Base-by-base conservation (phyloP, 23 tunicate species). In the Halocynthia aurantium region DNA sequence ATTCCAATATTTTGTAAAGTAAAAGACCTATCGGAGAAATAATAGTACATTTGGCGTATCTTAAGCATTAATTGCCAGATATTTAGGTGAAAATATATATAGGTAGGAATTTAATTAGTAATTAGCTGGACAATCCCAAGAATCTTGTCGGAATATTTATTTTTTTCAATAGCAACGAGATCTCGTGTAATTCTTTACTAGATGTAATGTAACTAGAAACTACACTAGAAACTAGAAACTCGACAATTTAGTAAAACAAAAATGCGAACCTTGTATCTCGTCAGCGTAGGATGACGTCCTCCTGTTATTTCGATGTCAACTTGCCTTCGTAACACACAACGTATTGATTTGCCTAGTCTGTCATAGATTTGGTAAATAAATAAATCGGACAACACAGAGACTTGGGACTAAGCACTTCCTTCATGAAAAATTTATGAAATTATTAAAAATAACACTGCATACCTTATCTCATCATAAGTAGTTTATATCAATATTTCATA, bases 281-380 rank as follows among this genome's bases (percentile, higher is more conserved):
- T 82, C 77, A 68, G 50, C 52, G 55, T 77, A n/a, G 88, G 77
- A 70, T 77, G 82, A 55, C 98, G 58, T 57, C 84, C 85, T 55
- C 98, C 98, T n/a, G 93, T 93, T 19, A 86, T 82, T 44, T 76
- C 77, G 94, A 93, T 93, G 57, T 93, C 98, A 44, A 87, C 89
- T 8, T 80, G 78, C 40, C 98, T 57, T 18, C 82, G 21, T 7
- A 93, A 79, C 83, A 93, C 84, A 65, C 93, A 87, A 7, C 98
- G 85, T 7, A 93, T 72, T 8, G 98, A 94, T 40, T 75, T 83
- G 8, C 85, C 80, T 52, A 82, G 75, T 71, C 96, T 90, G 44
- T 31, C 44, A 31, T n/a, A n/a, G n/a, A n/a, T 31, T 31, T 31
- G 44, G 1, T 31, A 31, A 31, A 31, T 31, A 31, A 31, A 31